Evolutionary conservation across 1,140 invertebrate species (phyloP), one percentile per base, ranked within the genome.

Genomic region (Macrotrachela quadricornifera): DNA sequence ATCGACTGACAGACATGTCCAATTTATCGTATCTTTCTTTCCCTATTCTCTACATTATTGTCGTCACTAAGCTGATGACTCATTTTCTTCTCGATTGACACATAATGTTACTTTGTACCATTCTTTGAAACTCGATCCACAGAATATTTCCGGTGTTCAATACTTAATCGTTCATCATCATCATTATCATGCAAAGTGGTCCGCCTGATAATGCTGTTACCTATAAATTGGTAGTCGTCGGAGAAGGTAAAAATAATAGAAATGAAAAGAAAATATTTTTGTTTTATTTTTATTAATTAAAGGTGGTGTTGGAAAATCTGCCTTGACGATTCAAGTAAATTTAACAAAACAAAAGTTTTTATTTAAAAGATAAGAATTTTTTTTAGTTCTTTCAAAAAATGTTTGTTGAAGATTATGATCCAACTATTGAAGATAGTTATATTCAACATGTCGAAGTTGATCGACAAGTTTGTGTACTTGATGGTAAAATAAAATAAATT

Each of bases 361-460:
- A 39, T 36, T 16, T 54, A 49, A 11, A 36, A 46, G 13, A 11
- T 13, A 39, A 21, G 2, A 30, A 30, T 8, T 30, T 30, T 4
- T 4, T 30, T 30, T 30, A 30, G 21, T 55, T 51, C 13, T 61
- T 58, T 21, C 45, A 55, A 46, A 54, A 61, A 50, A 57, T 17
- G 10, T 68, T 67, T 61, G 58, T 66, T 10, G 62, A 65, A 10
- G 50, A 59, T 45, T 68, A 68, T 59, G 64, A 68, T 48, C 66
- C 65, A 39, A 67, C 65, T 12, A 64, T 67, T 47, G 66, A 68
- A 50, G 65, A 68, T 51, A 63, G 62, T 0, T 67, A 64, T 51
- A 58, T 64, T 57, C 82, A 85, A 63, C 85, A 91, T 64, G 84
- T 82, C 1, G 83, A 88, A 67, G 80, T 91, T 15, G 86, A 91